Conservation (phyloP, 2,888 invertebrate genomes). For the Parthenolecanium corni region DNA sequence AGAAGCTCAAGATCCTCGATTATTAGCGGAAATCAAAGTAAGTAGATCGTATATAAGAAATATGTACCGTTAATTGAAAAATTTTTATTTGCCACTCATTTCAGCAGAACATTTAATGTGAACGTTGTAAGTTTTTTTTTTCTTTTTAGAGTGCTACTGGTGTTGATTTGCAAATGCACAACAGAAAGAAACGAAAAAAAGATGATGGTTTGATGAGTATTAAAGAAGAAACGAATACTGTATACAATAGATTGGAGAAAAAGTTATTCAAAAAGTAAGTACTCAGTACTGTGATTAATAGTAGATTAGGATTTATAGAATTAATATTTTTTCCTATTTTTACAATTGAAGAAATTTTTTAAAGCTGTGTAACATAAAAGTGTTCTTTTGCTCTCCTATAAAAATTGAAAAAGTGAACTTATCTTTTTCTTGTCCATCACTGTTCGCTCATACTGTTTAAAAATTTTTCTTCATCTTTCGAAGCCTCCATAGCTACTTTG, state of each 20-base stretch:
- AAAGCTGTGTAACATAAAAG: too few relatives aligned
- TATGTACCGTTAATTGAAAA: too few relatives aligned
- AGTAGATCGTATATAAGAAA: not conserved
- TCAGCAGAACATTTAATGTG: too few relatives aligned
- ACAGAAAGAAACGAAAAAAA: slow-evolving; percentile 35
- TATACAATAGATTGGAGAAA: slow-evolving; percentile 40
- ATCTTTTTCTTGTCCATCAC: too few relatives aligned
- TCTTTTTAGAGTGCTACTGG: slow-evolving; percentile 41
- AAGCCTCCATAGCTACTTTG: too few relatives aligned
- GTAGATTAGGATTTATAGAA: not conserved
- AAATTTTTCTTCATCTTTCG: too few relatives aligned
- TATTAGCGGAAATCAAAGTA: slow-evolving; percentile 42
- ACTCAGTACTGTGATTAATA: not conserved
- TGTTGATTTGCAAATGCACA: slow-evolving; percentile 41
- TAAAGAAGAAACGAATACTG: slow-evolving; percentile 38
- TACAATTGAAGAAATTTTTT: too few relatives aligned
- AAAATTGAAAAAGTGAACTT: too few relatives aligned
- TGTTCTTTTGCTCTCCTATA: too few relatives aligned
- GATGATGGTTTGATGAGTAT: slow-evolving; percentile 41
- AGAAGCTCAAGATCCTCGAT: slow-evolving; percentile 45
- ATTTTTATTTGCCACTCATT: not conserved
- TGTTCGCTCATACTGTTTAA: too few relatives aligned
- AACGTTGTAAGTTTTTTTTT: not conserved
- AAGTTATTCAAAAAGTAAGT: slow-evolving; percentile 43
- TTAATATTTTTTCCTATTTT: too few relatives aligned